Percentiles rank a stretch among this genome's conserved stretches.
phyloP scores from a whole-genome alignment of 2,113 vertebrate genomes.

The Brachypteracias leptosomus region DNA sequence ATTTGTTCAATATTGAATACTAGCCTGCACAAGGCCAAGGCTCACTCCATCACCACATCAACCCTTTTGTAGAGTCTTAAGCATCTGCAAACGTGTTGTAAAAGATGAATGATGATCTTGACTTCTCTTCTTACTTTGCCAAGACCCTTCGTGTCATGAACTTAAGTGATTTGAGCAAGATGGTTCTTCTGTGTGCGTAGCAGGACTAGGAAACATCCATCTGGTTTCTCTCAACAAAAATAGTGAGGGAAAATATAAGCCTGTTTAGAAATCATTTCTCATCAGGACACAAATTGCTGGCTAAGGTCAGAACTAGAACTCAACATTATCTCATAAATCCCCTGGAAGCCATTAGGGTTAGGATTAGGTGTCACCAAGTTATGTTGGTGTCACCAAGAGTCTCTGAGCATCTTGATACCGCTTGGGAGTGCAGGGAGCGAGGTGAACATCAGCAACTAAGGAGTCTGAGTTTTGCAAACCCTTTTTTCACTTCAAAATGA shows the following conservation, averaged over 20 bases:
- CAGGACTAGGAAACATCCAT: background rate
- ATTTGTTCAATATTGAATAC: background rate
- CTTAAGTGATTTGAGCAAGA: background rate
- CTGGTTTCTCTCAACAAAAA: background rate
- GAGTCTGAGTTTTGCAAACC: background rate
- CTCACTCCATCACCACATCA: background rate
- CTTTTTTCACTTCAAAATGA: background rate
- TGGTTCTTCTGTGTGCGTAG: background rate
- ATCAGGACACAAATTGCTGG: background rate
- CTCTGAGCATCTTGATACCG: background rate
- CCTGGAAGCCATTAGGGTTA: background rate
- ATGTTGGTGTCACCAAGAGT: background rate
- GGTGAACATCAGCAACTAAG: background rate
- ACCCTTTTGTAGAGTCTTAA: background rate
- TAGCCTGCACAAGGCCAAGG: background rate
- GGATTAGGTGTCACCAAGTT: no score
- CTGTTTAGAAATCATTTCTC: conserved; percentile 5
- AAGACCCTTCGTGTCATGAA: background rate
- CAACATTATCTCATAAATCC: background rate
- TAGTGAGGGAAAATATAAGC: background rate
- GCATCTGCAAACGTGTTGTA: background rate
- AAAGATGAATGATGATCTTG: background rate
- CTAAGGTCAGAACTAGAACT: background rate
- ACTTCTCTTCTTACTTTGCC: background rate
- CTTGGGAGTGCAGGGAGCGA: background rate